These are phyloP conservation scores for Trichogramma evanescens DNA, from an alignment of 2,888 invertebrate species.

Conservation along the genomic window DNA sequence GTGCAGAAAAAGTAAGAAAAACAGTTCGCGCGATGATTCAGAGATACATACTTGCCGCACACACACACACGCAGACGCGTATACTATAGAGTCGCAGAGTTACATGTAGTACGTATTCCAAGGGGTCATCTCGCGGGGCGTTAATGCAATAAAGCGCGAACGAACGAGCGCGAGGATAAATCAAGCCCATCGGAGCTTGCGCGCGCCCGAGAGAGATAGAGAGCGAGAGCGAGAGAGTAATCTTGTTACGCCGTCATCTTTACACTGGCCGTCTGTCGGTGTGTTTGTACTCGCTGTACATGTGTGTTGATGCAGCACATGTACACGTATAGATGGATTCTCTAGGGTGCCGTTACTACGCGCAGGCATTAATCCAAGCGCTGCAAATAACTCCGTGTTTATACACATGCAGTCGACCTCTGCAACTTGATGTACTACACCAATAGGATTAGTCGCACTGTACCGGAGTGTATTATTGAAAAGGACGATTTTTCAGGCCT, in stretches of 20 bases:
- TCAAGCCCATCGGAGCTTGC: slow-evolving; percentile 35
- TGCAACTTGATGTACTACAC: no score
- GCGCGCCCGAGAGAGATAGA: slow-evolving; percentile 27
- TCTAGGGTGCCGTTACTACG: no score
- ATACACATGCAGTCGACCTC: no score
- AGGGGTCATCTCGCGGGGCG: slow-evolving; percentile 27
- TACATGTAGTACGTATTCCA: no score
- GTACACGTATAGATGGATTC: no score
- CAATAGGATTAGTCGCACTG: no score
- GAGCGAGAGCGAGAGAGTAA: slow-evolving; percentile 28
- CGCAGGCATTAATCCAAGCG: no score
- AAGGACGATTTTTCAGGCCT: no score
- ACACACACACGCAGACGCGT: background rate
- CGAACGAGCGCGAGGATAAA: slow-evolving; percentile 40
- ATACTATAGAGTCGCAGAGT: background rate
- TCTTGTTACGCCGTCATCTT: slow-evolving; percentile 37
- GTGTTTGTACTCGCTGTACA: no score
- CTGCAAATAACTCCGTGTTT: no score
- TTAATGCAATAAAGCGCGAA: slow-evolving; percentile 44
- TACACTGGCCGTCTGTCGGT: background rate
- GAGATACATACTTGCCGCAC: background rate
- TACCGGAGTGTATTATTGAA: no score
- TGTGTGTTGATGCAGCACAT: no score
- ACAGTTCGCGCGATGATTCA: slow-evolving; percentile 16
- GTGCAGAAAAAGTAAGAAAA: background rate